Base-by-base conservation (phyloP, 2,797 vertebrate species). In the Glossophaga mutica region DNA sequence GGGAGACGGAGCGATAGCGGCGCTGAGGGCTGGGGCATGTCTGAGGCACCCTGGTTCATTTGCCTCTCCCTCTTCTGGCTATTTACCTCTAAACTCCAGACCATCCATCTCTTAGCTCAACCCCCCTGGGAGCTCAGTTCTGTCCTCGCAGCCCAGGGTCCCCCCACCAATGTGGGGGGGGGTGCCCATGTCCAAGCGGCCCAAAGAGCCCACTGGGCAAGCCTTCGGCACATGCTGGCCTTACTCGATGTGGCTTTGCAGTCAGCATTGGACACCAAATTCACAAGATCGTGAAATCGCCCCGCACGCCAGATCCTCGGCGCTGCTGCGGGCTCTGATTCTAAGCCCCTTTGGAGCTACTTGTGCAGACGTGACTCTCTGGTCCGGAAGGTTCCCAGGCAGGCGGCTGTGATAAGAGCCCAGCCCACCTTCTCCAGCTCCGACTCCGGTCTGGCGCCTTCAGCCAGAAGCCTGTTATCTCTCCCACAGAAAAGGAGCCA, bases 211-310 rank as follows among this genome's bases (percentile, higher is more conserved):
- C 44, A 1, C 59, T 16, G 11, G 48, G 37, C n/a, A 9, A 9
- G 39, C 9, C 39, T 26, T n/a, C 24, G 7, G 24, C 21, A 8
- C 32, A 1, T 5, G 19, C 2, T 29, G 67, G 52, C 70, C 85
- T 21, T 32, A 18, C 32, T 1, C 2, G 0, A 0, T 4, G 39
- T 3, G 0, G 29, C 73, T 24, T 6, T 6, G 2, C 16, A 34
- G 39, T 71, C 0, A 0, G 39, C 9, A 37, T 21, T 67, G n/a
- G 84, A 44, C 52, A 39, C 6, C 9, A 14, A 37, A 2, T 67
- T 15, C 46, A 7, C 12, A 5, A 29, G 16, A 6, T 0, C 55
- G 9, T 42, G 50, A 81, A 24, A 44, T 32, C 22, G 0, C 57
- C 59, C 55, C 12, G 71, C 11, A 37, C 0, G 34, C 44, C 22